Evolutionary conservation across 1,140 invertebrate genomes (phyloP), one percentile per base, ranked within the genome.

Genomic region (Oryctes rhinoceros): DNA sequence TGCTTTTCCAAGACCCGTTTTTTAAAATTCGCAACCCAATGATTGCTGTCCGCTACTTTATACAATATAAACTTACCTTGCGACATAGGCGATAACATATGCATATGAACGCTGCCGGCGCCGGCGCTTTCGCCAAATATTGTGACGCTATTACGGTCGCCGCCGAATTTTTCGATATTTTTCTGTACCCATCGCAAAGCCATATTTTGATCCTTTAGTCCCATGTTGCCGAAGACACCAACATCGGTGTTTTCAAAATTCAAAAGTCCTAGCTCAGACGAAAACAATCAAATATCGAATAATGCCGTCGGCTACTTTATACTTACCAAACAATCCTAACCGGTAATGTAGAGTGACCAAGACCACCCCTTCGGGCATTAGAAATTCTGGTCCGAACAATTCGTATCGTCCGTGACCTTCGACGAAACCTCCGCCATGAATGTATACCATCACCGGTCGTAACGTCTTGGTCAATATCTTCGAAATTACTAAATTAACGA

Each of bases 361-460:
- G 6, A 90, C 86, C 4, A 89, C 85, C 80, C 90, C 89, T 83
- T 89, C 89, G 74, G 91, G 90, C 15, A 94, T 82, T 3, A 94
- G 83, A 85, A 90, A 93, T 85, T 94, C 89, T 82, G 93, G 89
- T 39, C 91, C 89, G 79, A 88, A 90, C 0, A 90, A 48, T 30
- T 87, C 84, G 13, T 88, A 85, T 30, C 91, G 86, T n/a, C 90
- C 90, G 7, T 90, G 89, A 15, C 92, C 92, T 4, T 82, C 81
- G 18, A 88, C 87, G 83, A 90, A 94, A 1, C 86, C 90, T 79
- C 93, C 93, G n/a, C 91, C 91, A 80, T 94, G 91, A 18, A 94
- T 89, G 83, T 87, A 93, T 0, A 94, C 89, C 89, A 94, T 91
- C 0, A 93, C 92, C 2, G 92, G 88, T 79, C 85, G 47, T 0